phyloP scores from a whole-genome alignment of 1,140 invertebrate species.

The Samia ricini region DNA sequence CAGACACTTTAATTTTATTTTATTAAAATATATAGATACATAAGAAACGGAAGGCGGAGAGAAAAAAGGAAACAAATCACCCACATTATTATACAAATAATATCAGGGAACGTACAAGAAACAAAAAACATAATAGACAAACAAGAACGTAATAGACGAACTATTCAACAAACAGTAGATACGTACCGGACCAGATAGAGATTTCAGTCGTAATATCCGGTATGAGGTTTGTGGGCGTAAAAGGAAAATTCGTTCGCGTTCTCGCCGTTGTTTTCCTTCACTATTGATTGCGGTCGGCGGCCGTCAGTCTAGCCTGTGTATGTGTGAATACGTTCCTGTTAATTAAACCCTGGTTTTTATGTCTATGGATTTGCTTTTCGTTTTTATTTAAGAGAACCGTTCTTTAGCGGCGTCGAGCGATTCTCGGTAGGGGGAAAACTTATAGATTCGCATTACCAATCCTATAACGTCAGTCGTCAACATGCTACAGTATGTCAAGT shows the following conservation, averaged over 20 bases:
- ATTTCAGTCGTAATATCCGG: conserved; percentile 22
- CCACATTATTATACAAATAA: too few species aligned
- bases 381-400: too few species aligned
- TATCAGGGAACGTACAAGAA: background rate
- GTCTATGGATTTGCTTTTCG: background rate
- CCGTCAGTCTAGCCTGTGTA: background rate
- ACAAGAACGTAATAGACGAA: background rate
- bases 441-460: too few species aligned
- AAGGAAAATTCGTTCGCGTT: conserved; percentile 10
- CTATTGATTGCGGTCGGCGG: conserved; percentile 10
- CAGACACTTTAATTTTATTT: too few species aligned
- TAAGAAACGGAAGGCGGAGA: too few species aligned
- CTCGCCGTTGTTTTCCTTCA: conserved; percentile 10
- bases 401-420: too few species aligned
- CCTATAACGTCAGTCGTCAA: too few species aligned
- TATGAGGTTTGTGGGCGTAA: background rate
- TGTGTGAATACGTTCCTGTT: background rate
- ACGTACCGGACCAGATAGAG: conserved; percentile 1
- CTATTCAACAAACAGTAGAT: background rate
- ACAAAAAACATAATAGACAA: background rate
- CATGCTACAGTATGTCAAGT: too few species aligned
- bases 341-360: background rate
- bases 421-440: too few species aligned
- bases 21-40: too few species aligned
- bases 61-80: too few species aligned